These are phyloP conservation scores for Campoplex nolae DNA, from an alignment of 2,888 invertebrate genomes.

Conservation along the genomic window DNA sequence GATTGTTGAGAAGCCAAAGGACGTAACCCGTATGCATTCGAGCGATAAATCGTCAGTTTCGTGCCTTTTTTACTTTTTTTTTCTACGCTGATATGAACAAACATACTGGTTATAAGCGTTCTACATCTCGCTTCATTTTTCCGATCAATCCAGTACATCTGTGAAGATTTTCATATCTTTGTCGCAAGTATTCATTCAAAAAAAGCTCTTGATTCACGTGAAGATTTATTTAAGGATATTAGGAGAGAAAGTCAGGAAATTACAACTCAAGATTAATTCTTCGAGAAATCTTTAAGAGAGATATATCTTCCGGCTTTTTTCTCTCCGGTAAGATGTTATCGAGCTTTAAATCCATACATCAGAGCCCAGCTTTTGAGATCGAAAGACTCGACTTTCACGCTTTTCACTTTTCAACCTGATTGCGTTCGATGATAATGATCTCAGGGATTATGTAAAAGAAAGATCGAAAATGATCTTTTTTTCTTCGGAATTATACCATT, in stretches of 20 bases:
- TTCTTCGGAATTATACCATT: not conserved
- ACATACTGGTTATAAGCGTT: not conserved
- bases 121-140: not conserved
- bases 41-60: not conserved
- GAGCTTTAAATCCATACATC: not conserved
- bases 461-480: not conserved
- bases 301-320: not conserved
- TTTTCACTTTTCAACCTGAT: too few species aligned
- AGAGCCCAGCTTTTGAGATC: too few species aligned
- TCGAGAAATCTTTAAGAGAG: not conserved
- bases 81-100: too few species aligned
- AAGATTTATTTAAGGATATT: too few species aligned
- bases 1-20: constrained; percentile 16
- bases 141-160: not conserved
- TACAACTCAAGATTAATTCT: not conserved
- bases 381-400: not conserved
- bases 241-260: not conserved
- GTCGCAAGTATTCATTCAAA: not conserved
- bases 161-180: not conserved
- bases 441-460: not conserved
- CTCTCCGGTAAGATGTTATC: not conserved
- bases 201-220: not conserved
- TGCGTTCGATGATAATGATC: not conserved
- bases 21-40: constrained; percentile 1
- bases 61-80: not conserved